These are phyloP conservation scores for Sternarchorhynchus goeldii DNA, from an alignment of 2,797 vertebrate genomes.

Conservation along the genomic window DNA sequence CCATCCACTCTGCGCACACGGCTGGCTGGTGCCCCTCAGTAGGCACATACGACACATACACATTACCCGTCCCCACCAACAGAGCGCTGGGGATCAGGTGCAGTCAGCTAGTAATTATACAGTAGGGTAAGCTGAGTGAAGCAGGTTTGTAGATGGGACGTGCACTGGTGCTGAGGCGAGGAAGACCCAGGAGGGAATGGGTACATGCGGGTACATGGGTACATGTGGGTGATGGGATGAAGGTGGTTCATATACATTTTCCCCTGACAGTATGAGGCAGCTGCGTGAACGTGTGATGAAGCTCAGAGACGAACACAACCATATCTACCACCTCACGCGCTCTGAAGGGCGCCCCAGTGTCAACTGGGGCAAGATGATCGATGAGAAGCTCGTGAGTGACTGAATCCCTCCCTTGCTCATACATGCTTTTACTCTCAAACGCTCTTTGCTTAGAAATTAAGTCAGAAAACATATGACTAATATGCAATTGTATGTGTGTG, in stretches of 20 bases:
- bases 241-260: neutral
- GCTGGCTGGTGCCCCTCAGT: too few relatives aligned
- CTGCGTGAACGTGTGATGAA: constrained; percentile 84
- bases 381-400: constrained; percentile 87
- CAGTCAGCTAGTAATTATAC: too few relatives aligned
- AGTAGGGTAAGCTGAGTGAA: too few relatives aligned
- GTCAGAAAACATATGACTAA: constrained; percentile 7
- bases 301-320: constrained; percentile 79
- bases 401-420: too few relatives aligned
- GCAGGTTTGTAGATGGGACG: too few relatives aligned
- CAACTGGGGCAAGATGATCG: constrained; percentile 90
- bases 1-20: neutral
- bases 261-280: constrained; percentile 85
- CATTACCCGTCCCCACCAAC: too few relatives aligned
- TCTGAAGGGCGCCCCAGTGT: constrained; percentile 81
- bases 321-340: constrained; percentile 84
- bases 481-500: constrained; percentile 23
- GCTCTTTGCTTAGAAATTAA: neutral
- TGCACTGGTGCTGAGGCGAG: too few relatives aligned
- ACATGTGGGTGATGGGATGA: neutral
- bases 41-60: too few relatives aligned
- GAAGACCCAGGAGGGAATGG: too few relatives aligned
- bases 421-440: neutral
- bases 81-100: too few relatives aligned
- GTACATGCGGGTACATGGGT: too few relatives aligned